Conservation (phyloP, 1,140 invertebrate species). For the Zophobas morio region DNA sequence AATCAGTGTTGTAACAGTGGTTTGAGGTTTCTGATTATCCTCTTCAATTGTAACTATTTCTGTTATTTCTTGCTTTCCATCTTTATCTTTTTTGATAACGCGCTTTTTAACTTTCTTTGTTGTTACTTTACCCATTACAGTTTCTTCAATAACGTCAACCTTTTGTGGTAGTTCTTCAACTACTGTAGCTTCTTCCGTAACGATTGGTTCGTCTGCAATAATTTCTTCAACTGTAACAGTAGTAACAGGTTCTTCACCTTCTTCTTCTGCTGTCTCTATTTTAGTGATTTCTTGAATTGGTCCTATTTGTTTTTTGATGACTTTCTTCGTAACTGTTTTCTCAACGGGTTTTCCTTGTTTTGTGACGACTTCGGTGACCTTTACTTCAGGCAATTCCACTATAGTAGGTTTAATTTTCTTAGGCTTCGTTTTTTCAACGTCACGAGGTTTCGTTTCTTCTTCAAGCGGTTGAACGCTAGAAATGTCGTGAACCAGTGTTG, state of each 20-base stretch:
- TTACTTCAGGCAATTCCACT: conserved; percentile 55
- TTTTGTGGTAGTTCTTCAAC: conserved; percentile 60
- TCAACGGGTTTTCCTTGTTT: conserved; percentile 56
- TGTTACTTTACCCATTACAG: conserved; percentile 59
- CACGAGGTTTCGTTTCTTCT: conserved; percentile 61
- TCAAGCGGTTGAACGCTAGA: conserved; percentile 37
- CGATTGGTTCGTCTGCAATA: conserved; percentile 62
- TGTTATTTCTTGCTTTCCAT: conserved; percentile 64
- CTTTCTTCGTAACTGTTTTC: conserved; percentile 44
- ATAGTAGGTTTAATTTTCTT: conserved; percentile 29
- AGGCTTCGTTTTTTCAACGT: conserved; percentile 57
- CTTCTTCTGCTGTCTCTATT: conserved; percentile 69
- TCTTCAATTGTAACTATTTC: conserved; percentile 67
- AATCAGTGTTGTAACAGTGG: conserved; percentile 59
- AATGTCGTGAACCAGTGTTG: conserved; percentile 40
- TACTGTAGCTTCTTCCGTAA: conserved; percentile 59
- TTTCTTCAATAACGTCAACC: conserved; percentile 56
- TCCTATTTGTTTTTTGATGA: conserved; percentile 57
- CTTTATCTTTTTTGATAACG: conserved; percentile 64
- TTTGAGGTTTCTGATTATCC: conserved; percentile 65
- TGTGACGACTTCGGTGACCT: conserved; percentile 51
- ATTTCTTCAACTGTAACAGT: conserved; percentile 65
- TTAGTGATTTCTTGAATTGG: conserved; percentile 65
- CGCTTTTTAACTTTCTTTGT: conserved; percentile 66
- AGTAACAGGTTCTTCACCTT: conserved; percentile 65